These are phyloP conservation scores for Hepsetus odoe DNA, from an alignment of 2,113 vertebrate species.

Conservation along the genomic window DNA sequence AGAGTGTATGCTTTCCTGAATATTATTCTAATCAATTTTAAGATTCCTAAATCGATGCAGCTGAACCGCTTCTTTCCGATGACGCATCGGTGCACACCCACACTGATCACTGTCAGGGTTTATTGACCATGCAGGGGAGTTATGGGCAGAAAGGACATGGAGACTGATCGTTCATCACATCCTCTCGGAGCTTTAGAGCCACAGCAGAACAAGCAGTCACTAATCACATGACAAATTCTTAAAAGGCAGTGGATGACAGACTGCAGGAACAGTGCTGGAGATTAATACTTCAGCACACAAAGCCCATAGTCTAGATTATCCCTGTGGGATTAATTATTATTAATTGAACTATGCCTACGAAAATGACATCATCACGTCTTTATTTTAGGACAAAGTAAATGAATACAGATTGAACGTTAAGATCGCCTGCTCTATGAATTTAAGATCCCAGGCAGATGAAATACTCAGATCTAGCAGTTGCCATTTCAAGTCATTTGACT, in stretches of 20 bases:
- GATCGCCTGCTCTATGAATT: too few species aligned
- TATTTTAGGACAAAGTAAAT: too few species aligned
- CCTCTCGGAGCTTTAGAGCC: constrained; percentile 3
- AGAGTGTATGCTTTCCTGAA: too few species aligned
- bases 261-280: constrained; percentile 9
- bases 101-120: constrained; percentile 9
- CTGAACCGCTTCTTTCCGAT: not conserved
- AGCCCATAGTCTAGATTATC: not conserved
- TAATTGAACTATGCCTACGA: too few species aligned
- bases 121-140: constrained; percentile 21
- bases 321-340: not conserved
- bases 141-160: constrained; percentile 22
- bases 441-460: too few species aligned
- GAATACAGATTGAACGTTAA: too few species aligned
- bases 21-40: too few species aligned
- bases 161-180: constrained; percentile 5
- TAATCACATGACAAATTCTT: not conserved
- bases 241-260: not conserved
- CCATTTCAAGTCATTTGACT: too few species aligned
- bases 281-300: not conserved
- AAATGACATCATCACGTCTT: too few species aligned
- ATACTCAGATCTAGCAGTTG: too few species aligned
- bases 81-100: not conserved
- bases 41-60: not conserved
- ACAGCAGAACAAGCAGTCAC: constrained; percentile 14